Conservation (phyloP, 2,797 vertebrate genomes). For the Neomorphus geoffroyi region DNA sequence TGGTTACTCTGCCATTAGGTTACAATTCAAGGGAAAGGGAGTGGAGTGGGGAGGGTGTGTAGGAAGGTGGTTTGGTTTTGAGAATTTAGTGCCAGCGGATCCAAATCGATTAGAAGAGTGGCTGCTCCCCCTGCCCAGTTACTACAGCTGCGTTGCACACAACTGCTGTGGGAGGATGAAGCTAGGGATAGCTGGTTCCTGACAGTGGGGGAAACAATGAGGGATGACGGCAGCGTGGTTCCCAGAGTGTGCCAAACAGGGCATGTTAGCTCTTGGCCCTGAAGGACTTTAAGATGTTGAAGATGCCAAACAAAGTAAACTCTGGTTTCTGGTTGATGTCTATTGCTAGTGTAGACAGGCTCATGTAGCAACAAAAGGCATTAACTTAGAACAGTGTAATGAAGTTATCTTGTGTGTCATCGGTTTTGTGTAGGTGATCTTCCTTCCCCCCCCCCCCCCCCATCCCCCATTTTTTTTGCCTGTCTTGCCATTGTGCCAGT, state of each 20-base stretch:
- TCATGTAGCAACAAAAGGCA: background rate
- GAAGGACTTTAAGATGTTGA: background rate
- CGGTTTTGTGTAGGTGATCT: background rate
- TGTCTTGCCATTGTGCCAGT: background rate
- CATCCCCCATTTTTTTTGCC: background rate
- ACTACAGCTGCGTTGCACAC: accelerated
- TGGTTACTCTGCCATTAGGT: background rate
- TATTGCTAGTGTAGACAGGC: background rate
- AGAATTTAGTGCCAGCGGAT: background rate
- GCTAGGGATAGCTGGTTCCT: background rate
- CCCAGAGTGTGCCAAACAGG: background rate
- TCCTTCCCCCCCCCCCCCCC: too few relatives aligned
- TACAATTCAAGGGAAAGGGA: background rate
- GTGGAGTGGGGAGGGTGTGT: background rate
- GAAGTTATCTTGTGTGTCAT: background rate
- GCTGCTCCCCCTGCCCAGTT: background rate
- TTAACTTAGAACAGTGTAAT: background rate
- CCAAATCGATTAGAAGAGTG: accelerated
- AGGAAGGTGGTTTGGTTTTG: background rate
- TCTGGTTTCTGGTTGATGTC: background rate
- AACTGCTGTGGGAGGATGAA: too few relatives aligned
- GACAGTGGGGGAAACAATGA: accelerated
- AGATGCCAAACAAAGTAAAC: background rate
- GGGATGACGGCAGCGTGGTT: background rate
- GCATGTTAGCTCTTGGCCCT: too few relatives aligned